These are phyloP conservation scores for Neelides folsomi DNA, from an alignment of 2,888 invertebrate species.

Conservation along the genomic window DNA sequence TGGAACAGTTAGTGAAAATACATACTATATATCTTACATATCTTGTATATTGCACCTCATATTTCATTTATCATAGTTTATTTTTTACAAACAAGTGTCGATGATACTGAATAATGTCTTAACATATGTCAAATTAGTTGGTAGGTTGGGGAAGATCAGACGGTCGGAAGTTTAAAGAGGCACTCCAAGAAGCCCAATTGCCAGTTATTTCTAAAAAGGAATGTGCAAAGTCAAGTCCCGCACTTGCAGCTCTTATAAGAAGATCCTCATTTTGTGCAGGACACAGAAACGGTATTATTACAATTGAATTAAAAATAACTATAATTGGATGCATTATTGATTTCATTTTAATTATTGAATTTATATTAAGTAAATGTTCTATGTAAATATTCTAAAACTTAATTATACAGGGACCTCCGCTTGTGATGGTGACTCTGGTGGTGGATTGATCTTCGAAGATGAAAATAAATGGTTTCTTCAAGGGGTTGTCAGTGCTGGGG, in stretches of 20 bases:
- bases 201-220: constrained; percentile 43
- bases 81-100: too few relatives aligned
- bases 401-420: constrained; percentile 10
- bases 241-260: constrained; percentile 44
- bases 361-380: too few relatives aligned
- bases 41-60: too few relatives aligned
- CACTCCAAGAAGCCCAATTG: constrained; percentile 42
- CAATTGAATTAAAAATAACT: constrained; percentile 2
- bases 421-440: constrained; percentile 21
- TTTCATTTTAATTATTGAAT: too few relatives aligned
- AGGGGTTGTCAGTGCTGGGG: constrained; percentile 35
- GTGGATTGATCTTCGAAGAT: constrained; percentile 21
- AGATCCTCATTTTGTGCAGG: constrained; percentile 52
- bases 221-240: constrained; percentile 42
- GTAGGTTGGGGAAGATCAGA: constrained; percentile 28
- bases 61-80: too few relatives aligned
- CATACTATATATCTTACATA: too few relatives aligned
- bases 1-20: constrained; percentile 20
- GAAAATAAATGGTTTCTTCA: constrained; percentile 17
- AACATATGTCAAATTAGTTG: constrained; percentile 10
- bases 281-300: constrained; percentile 41
- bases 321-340: too few relatives aligned
- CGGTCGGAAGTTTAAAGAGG: constrained; percentile 38
- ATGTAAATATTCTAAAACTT: too few relatives aligned
- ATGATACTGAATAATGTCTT: too few relatives aligned